Percentiles rank a stretch among this genome's conserved stretches.
Evolutionary conservation across 2,888 invertebrate genomes (phyloP).

Genomic region (Melieria picta): DNA sequence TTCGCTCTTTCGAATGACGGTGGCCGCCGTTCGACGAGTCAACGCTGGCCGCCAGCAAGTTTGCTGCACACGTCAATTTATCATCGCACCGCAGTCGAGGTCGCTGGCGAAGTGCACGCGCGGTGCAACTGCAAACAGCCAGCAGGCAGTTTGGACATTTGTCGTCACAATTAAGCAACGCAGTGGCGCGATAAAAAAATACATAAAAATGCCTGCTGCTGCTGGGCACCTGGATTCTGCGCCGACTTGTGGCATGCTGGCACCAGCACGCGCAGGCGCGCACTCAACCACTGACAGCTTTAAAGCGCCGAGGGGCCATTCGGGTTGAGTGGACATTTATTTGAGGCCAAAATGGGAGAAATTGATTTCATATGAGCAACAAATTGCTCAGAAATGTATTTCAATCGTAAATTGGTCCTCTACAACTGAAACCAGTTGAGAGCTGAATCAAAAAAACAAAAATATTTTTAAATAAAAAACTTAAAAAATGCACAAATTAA

Average conservation of each 20-base stretch:
- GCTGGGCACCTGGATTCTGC: neutral
- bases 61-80: neutral
- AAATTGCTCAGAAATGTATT: too few relatives aligned
- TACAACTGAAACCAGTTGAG: too few relatives aligned
- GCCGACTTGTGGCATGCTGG: conserved; percentile 15
- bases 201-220: neutral
- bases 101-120: conserved; percentile 9
- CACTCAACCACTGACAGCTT: conserved; percentile 24
- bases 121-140: too few relatives aligned
- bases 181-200: neutral
- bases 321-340: too few relatives aligned
- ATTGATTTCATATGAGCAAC: too few relatives aligned
- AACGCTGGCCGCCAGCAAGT: neutral
- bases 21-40: neutral
- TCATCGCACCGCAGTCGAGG: neutral
- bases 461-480: too few relatives aligned
- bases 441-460: too few relatives aligned
- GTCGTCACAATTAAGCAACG: conserved; percentile 34
- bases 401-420: too few relatives aligned
- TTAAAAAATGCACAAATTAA: too few relatives aligned
- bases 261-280: conserved; percentile 20
- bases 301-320: neutral
- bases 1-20: neutral
- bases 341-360: too few relatives aligned
- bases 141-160: conserved; percentile 23